These are phyloP conservation scores for Thamnophis sirtalis DNA, from an alignment of 2,113 vertebrate genomes.

Conservation along the genomic window DNA sequence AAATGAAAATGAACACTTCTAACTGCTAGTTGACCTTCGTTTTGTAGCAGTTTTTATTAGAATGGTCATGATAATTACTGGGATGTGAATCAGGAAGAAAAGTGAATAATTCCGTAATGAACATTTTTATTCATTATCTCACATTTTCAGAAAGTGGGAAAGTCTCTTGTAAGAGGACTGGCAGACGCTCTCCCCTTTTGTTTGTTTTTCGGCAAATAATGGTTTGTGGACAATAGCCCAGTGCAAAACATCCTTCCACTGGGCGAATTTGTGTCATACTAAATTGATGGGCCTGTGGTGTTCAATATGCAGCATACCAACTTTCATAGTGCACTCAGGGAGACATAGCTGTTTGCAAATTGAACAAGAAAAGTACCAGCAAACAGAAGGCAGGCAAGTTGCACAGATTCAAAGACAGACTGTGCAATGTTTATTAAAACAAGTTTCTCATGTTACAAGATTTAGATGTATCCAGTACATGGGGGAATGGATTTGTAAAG, in stretches of 20 bases:
- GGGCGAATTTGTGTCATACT: constrained; percentile 1
- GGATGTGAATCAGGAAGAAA: constrained; percentile 92
- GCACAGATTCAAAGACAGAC: neutral
- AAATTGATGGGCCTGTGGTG: constrained; percentile 17
- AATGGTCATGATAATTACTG: constrained; percentile 91
- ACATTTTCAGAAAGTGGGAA: constrained; percentile 73
- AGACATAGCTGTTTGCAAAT: constrained; percentile 22
- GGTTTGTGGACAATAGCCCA: constrained; percentile 62
- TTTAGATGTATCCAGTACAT: neutral
- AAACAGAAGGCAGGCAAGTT: neutral
- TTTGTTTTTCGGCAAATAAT: constrained; percentile 69
- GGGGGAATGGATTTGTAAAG: neutral
- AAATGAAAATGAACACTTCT: constrained; percentile 98
- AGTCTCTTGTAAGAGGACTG: constrained; percentile 50
- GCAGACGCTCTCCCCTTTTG: constrained; percentile 48
- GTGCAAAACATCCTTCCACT: constrained; percentile 27
- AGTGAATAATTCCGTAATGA: constrained; percentile 93
- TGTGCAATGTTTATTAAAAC: constrained; percentile 1
- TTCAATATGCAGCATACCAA: rapidly evolving
- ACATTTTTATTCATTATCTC: constrained; percentile 92
- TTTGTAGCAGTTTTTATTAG: constrained; percentile 95
- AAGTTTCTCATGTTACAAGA: neutral
- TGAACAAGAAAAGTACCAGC: neutral
- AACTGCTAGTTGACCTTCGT: constrained; percentile 99
- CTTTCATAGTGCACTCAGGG: neutral